Conservation (phyloP, 2,113 vertebrate species). For the Sclerurus mexicanus region DNA sequence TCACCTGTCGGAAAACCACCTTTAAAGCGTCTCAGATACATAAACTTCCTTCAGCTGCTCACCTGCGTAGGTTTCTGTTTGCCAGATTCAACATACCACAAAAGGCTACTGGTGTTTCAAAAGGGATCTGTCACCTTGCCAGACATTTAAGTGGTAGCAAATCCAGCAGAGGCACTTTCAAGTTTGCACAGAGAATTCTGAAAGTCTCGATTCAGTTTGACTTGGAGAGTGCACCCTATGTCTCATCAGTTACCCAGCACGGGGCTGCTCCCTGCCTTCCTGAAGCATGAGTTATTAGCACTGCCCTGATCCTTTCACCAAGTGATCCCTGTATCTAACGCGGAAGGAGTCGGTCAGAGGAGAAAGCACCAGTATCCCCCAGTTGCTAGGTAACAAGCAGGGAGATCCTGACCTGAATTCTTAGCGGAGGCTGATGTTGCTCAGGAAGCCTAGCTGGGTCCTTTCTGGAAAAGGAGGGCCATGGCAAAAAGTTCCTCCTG, state of each 20-base stretch:
- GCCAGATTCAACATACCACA: background rate
- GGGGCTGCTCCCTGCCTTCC: background rate
- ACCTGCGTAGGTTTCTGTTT: conserved; percentile 7
- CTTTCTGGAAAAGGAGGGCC: background rate
- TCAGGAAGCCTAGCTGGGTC: conserved; percentile 26
- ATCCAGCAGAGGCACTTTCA: background rate
- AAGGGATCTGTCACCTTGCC: conserved; percentile 13
- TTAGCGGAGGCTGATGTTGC: conserved; percentile 54
- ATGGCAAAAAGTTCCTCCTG: background rate
- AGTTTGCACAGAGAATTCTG: background rate
- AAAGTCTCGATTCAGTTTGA: fast-evolving
- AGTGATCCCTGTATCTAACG: conserved; percentile 7
- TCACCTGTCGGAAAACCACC: conserved; percentile 1
- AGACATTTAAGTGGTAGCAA: background rate
- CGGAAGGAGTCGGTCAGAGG: background rate
- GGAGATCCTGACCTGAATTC: conserved; percentile 76
- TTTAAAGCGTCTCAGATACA: background rate
- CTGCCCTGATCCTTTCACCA: conserved; percentile 7
- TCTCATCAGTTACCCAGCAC: background rate
- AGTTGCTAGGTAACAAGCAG: conserved; percentile 73
- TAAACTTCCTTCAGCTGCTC: conserved; percentile 25
- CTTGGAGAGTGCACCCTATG: background rate
- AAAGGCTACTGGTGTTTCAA: conserved; percentile 19
- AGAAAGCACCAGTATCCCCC: conserved; percentile 60
- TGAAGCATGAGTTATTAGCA: background rate